phyloP scores from a whole-genome alignment of 1,140 invertebrate genomes.

The Drosophila grimshawi region DNA sequence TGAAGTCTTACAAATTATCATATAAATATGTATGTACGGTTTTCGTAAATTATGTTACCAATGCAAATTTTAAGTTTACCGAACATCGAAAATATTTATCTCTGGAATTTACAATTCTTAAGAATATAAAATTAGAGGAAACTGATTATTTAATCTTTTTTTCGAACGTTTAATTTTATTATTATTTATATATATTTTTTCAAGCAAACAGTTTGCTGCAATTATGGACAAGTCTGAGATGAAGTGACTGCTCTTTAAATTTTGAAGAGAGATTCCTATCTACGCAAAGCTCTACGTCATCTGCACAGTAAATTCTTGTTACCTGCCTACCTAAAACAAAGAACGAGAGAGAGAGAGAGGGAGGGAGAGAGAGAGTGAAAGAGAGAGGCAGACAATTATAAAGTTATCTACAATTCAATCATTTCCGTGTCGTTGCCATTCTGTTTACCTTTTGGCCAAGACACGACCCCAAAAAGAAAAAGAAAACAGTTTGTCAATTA shows the following conservation, averaged over 20 bases:
- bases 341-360: not conserved
- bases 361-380: not conserved
- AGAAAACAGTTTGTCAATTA: slow-evolving; percentile 69
- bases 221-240: not conserved
- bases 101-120: too few relatives aligned
- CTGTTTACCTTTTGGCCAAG: slow-evolving; percentile 34
- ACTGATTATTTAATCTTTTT: too few relatives aligned
- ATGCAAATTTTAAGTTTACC: too few relatives aligned
- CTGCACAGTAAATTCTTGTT: slow-evolving; percentile 21
- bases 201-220: not conserved
- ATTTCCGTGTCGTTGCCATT: slow-evolving; percentile 38
- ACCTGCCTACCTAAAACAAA: slow-evolving; percentile 12
- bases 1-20: too few relatives aligned
- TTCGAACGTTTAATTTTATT: too few relatives aligned
- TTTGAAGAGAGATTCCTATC: slow-evolving; percentile 5
- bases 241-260: slow-evolving; percentile 12
- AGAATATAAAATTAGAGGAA: too few relatives aligned
- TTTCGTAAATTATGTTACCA: too few relatives aligned
- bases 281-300: slow-evolving; percentile 17
- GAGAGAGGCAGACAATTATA: slow-evolving; percentile 27
- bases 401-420: slow-evolving; percentile 48
- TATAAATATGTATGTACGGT: too few relatives aligned
- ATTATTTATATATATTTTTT: not conserved
- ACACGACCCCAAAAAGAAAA: slow-evolving; percentile 1
- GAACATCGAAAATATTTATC: too few relatives aligned